Evolutionary conservation across 2,797 vertebrate species (phyloP), one percentile per base, ranked within the genome.

Genomic region (Diceros bicornis): DNA sequence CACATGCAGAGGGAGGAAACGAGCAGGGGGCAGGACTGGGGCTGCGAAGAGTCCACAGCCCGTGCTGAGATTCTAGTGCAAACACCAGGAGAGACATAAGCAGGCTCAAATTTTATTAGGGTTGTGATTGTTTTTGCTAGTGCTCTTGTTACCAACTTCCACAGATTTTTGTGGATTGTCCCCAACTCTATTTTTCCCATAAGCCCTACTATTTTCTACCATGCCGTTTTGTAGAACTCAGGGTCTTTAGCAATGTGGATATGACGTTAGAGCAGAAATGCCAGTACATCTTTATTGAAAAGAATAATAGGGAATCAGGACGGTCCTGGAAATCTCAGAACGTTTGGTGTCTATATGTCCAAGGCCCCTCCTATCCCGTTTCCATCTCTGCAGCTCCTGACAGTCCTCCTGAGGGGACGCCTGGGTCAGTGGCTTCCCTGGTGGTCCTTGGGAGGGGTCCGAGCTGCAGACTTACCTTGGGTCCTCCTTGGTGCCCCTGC

Each of bases 181-280:
- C 20, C 68, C 29, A 29, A 32, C 41, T 94, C 84, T 72, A 59
- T 88, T 82, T 93, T 89, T 82, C 81, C 95, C 72, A 21, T 27
- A 69, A 72, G 50, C 12, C 16, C 34, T 69, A 55, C 89, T 85
- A 90, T 74, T 92, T 93, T 97, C 92, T 79, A 96, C 37, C 89
- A 72, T 78, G 50, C 61, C 81, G 23, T 84, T 93, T 82, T 85
- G 83, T 44, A 69, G 50, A 72, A 55, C 37, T 88, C 83, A 14
- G 71, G 41, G 50, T 41, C 88, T 95, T 91, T 44, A 82, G 89
- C 82, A 85, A 89, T 13, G 27, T 52, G 27, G 66, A 34, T n/a
- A 21, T 34, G 82, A 85, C 16, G 0, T 55, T 71, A 81, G 37
- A 75, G 90, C 68, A 77, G 78, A 94, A 91, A 86, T 86, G 52